These are phyloP conservation scores for Atrina japonica DNA, from an alignment of 2,888 invertebrate genomes.

Conservation along the genomic window DNA sequence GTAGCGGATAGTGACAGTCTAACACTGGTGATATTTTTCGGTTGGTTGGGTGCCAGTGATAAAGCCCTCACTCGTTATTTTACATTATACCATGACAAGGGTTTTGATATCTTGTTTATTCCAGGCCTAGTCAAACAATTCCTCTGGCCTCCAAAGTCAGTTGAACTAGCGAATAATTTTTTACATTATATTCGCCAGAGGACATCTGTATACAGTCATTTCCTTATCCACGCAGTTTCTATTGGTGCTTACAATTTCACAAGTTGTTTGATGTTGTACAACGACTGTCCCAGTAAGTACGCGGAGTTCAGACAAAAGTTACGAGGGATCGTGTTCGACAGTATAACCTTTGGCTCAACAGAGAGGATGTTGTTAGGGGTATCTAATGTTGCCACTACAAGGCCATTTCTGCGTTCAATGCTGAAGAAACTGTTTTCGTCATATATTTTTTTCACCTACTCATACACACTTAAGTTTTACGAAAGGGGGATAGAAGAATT, in stretches of 20 bases:
- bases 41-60: slow-evolving; percentile 62
- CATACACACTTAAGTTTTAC: slow-evolving; percentile 64
- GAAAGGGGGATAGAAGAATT: slow-evolving; percentile 55
- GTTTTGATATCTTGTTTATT: slow-evolving; percentile 63
- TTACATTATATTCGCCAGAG: slow-evolving; percentile 45
- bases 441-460: slow-evolving; percentile 61
- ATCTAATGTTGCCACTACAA: slow-evolving; percentile 49
- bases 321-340: slow-evolving; percentile 66
- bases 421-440: slow-evolving; percentile 46
- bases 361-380: slow-evolving; percentile 64
- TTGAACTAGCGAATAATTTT: slow-evolving; percentile 51
- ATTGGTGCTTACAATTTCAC: slow-evolving; percentile 70
- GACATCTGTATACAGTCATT: slow-evolving; percentile 39
- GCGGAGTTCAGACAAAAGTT: slow-evolving; percentile 45
- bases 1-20: too few relatives aligned
- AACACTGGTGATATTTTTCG: slow-evolving; percentile 62
- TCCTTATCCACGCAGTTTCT: slow-evolving; percentile 66
- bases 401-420: slow-evolving; percentile 43
- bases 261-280: slow-evolving; percentile 50
- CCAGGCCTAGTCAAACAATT: slow-evolving; percentile 62
- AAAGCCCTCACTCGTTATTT: slow-evolving; percentile 58
- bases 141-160: slow-evolving; percentile 65
- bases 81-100: slow-evolving; percentile 57
- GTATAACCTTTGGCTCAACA: slow-evolving; percentile 66
- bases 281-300: slow-evolving; percentile 41